A percentile compares a stretch with the other conserved stretches of the same genome.
Evolutionary conservation across 2,888 invertebrate species (phyloP).

Genomic region (Drosophila mimetica): DNA sequence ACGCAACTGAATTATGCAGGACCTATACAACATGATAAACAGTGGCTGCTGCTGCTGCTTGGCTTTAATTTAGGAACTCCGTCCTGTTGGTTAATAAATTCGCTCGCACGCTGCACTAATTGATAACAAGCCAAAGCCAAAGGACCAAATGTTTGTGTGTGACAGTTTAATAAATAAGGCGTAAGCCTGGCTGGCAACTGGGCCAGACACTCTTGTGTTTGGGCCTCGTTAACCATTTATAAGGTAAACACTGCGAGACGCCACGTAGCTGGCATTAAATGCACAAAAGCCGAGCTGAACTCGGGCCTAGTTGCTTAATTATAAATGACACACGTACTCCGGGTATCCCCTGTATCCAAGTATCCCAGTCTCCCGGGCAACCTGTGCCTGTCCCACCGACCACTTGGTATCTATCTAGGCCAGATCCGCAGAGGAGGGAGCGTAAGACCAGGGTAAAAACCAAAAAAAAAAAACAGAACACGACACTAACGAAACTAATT

Average conservation of each 20-base stretch:
- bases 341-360: slow-evolving; percentile 7
- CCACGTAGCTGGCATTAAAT: slow-evolving; percentile 71
- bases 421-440: slow-evolving; percentile 40
- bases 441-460: slow-evolving; percentile 18
- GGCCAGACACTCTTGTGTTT: slow-evolving; percentile 35
- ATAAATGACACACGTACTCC: slow-evolving; percentile 78
- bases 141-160: slow-evolving; percentile 26
- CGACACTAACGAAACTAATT: slow-evolving; percentile 80
- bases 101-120: slow-evolving; percentile 67
- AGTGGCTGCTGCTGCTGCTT: slow-evolving; percentile 43
- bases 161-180: slow-evolving; percentile 79
- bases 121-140: slow-evolving; percentile 70
- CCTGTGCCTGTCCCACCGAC: slow-evolving; percentile 22
- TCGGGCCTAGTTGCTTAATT: slow-evolving; percentile 76
- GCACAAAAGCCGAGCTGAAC: slow-evolving; percentile 64
- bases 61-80: slow-evolving; percentile 23
- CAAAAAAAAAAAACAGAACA: slow-evolving; percentile 41
- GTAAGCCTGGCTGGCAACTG: slow-evolving; percentile 52
- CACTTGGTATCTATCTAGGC: slow-evolving; percentile 68
- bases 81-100: slow-evolving; percentile 66
- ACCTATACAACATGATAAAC: slow-evolving; percentile 71
- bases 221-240: slow-evolving; percentile 77
- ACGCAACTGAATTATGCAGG: slow-evolving; percentile 73
- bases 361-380: slow-evolving; percentile 12
- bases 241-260: slow-evolving; percentile 57